phyloP scores from a whole-genome alignment of 2,888 invertebrate species.

The Eurytoma californica region DNA sequence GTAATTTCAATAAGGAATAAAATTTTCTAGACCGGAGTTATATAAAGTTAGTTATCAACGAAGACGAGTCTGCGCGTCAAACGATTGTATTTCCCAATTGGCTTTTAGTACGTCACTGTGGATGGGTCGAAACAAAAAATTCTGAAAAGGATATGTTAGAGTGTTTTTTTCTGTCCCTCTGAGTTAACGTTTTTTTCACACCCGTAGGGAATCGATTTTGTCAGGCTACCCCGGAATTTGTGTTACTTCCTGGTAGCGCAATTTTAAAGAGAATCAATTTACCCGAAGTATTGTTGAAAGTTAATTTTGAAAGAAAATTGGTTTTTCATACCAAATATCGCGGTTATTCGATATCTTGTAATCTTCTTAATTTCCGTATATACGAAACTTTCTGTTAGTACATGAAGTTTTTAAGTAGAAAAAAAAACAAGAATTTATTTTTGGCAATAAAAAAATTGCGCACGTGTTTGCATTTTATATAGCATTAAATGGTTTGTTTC shows the following conservation, averaged over 20 bases:
- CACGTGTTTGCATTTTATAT: too few species aligned
- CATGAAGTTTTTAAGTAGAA: too few species aligned
- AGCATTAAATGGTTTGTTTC: too few species aligned
- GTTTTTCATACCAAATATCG: too few species aligned
- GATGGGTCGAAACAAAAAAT: not conserved
- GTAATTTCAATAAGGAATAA: too few species aligned
- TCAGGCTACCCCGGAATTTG: not conserved
- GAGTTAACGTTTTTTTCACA: not conserved
- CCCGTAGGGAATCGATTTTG: not conserved
- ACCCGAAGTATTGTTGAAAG: not conserved
- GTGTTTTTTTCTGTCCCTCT: not conserved
- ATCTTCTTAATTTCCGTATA: too few species aligned
- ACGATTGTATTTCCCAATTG: not conserved
- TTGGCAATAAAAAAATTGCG: too few species aligned
- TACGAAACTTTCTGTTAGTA: too few species aligned
- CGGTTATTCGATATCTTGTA: too few species aligned
- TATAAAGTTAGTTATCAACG: too few species aligned
- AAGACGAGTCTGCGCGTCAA: not conserved
- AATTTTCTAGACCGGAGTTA: too few species aligned
- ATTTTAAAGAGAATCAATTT: not conserved
- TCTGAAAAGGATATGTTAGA: not conserved
- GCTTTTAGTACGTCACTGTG: not conserved
- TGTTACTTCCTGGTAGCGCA: slow-evolving; percentile 2
- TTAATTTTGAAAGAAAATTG: not conserved
- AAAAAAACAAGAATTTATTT: too few species aligned